These are phyloP conservation scores for Polylopha cassiicola DNA, from an alignment of 2,888 invertebrate species.

Conservation along the genomic window DNA sequence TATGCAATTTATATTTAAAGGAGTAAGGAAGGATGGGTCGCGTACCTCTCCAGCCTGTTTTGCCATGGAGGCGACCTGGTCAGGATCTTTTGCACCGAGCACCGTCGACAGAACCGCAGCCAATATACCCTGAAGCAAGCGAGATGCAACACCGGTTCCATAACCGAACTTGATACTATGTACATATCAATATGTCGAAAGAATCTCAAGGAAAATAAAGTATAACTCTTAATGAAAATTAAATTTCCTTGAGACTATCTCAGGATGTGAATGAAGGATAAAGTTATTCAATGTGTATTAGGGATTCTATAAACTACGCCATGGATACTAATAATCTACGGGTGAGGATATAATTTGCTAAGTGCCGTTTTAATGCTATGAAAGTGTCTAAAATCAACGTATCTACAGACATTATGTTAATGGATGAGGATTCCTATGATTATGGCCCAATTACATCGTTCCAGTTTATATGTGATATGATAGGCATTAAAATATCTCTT, in stretches of 20 bases:
- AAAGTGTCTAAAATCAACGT: constrained; percentile 45
- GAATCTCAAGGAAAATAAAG: constrained; percentile 46
- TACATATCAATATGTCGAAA: constrained; percentile 55
- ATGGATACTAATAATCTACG: constrained; percentile 47
- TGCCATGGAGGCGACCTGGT: constrained; percentile 95
- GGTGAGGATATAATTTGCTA: constrained; percentile 59
- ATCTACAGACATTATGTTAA: constrained; percentile 68
- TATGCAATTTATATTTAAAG: constrained; percentile 37
- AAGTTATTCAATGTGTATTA: constrained; percentile 59
- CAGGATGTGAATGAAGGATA: constrained; percentile 47
- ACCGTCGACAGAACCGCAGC: constrained; percentile 93
- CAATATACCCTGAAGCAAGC: constrained; percentile 91
- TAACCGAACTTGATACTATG: constrained; percentile 74
- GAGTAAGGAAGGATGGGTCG: constrained; percentile 68
- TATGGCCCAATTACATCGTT: constrained; percentile 10
- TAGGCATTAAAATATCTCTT: constrained; percentile 19
- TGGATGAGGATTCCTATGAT: constrained; percentile 57
- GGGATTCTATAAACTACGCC: constrained; percentile 51
- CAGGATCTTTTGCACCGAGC: constrained; percentile 93
- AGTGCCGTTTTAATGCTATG: constrained; percentile 61
- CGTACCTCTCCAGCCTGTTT: constrained; percentile 97
- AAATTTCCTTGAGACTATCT: constrained; percentile 52
- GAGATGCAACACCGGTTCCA: constrained; percentile 76
- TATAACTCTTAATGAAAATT: neutral
- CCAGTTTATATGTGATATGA: constrained; percentile 12